A percentile compares a stretch with the other conserved stretches of the same genome.
Conservation (phyloP, 2,113 vertebrate genomes). For the Chlamydotis undulata region DNA sequence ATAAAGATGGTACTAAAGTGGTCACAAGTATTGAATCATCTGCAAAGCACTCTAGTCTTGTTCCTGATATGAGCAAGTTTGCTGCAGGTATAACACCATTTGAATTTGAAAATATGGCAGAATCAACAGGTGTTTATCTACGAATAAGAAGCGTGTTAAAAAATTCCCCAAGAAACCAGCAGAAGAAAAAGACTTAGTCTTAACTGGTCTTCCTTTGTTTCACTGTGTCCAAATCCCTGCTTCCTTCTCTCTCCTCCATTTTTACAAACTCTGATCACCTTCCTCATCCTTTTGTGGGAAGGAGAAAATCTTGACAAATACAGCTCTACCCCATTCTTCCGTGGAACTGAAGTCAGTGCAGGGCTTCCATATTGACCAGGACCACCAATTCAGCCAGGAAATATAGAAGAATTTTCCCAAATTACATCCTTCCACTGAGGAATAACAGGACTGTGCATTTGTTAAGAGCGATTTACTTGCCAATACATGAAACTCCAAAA, state of each 20-base stretch:
- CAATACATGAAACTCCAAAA: not conserved
- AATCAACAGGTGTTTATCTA: constrained; percentile 92
- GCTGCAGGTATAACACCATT: constrained; percentile 92
- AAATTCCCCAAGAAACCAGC: constrained; percentile 90
- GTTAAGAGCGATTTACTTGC: constrained; percentile 29
- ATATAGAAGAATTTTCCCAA: not conserved
- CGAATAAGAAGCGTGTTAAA: constrained; percentile 89
- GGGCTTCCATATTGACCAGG: constrained; percentile 1
- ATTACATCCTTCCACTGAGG: not conserved
- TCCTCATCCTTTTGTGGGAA: not conserved
- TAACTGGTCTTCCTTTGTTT: not conserved
- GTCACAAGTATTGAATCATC: not conserved
- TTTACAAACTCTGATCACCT: not conserved
- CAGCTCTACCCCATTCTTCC: not conserved
- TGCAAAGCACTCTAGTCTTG: constrained; percentile 56
- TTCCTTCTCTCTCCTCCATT: not conserved
- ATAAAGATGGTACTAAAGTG: not conserved
- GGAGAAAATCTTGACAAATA: not conserved
- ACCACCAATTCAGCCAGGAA: not conserved
- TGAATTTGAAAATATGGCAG: constrained; percentile 93
- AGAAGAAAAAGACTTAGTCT: constrained; percentile 77
- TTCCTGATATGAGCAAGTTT: constrained; percentile 93
- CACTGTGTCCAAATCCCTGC: not conserved
- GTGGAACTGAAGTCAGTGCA: not conserved
- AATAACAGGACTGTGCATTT: not conserved